Percentiles rank a stretch among this genome's conserved stretches.
These are phyloP conservation scores for Platichthys flesus DNA, from an alignment of 2,113 vertebrate genomes.

Conservation along the genomic window DNA sequence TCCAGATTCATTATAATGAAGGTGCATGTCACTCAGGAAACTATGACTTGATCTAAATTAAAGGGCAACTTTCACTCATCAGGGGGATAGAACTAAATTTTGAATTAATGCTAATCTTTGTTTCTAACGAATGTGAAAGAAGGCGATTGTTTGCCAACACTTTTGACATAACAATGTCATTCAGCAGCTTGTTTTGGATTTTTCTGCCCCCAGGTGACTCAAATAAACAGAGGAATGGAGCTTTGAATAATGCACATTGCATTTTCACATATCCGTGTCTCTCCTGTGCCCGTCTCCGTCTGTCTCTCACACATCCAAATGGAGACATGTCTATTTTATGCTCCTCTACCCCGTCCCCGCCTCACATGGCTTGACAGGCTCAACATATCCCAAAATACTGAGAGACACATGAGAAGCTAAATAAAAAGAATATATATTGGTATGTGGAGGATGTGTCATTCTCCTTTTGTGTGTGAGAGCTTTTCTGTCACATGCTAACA, in stretches of 20 bases:
- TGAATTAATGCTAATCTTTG: too few relatives aligned
- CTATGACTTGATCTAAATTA: too few relatives aligned
- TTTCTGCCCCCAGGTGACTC: not conserved
- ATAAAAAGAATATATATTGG: constrained; percentile 16
- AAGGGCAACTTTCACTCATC: too few relatives aligned
- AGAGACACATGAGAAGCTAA: constrained; percentile 16
- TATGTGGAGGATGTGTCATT: constrained; percentile 15
- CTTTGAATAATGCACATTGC: not conserved
- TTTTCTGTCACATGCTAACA: not conserved
- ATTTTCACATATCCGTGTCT: not conserved
- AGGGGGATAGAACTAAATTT: too few relatives aligned
- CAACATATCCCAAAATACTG: constrained; percentile 13
- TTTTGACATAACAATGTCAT: too few relatives aligned
- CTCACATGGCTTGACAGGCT: constrained; percentile 20
- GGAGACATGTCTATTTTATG: constrained; percentile 14
- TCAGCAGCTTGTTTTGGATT: too few relatives aligned
- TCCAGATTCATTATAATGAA: too few relatives aligned
- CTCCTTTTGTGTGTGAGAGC: constrained; percentile 9
- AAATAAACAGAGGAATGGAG: not conserved
- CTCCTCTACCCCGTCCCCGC: constrained; percentile 4
- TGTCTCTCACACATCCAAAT: constrained; percentile 11
- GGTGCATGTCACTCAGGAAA: too few relatives aligned
- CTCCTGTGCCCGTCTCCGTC: not conserved
- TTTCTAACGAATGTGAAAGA: too few relatives aligned
- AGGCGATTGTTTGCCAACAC: too few relatives aligned